Evolutionary conservation across 2,888 invertebrate genomes (phyloP).

Genomic region (Troides aeacus): DNA sequence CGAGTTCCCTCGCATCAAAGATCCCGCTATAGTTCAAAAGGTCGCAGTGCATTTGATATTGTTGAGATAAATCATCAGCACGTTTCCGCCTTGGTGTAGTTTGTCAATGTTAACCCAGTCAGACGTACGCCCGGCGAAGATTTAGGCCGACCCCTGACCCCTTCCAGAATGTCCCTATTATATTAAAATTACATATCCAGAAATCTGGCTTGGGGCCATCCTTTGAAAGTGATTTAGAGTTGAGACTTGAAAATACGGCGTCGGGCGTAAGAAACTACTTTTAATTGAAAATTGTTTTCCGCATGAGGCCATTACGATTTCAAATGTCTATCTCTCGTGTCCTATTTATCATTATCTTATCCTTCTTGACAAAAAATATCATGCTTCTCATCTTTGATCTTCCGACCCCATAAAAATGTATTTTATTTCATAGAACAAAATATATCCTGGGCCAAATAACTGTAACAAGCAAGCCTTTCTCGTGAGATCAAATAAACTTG

Average conservation of each 20-base stretch:
- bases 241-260: slow-evolving; percentile 30
- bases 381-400: too few relatives aligned
- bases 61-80: slow-evolving; percentile 39
- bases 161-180: slow-evolving; percentile 32
- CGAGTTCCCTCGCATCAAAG: not conserved
- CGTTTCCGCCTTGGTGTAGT: slow-evolving; percentile 35
- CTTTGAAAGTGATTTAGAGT: slow-evolving; percentile 39
- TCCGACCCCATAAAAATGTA: too few relatives aligned
- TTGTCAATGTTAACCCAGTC: slow-evolving; percentile 35
- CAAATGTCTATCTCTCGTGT: too few relatives aligned
- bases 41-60: slow-evolving; percentile 30
- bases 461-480: too few relatives aligned
- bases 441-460: too few relatives aligned
- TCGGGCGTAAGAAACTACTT: not conserved
- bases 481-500: too few relatives aligned
- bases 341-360: too few relatives aligned
- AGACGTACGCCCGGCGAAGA: slow-evolving; percentile 28
- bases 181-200: slow-evolving; percentile 42
- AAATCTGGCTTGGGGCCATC: slow-evolving; percentile 31
- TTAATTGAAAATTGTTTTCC: too few relatives aligned
- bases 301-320: too few relatives aligned
- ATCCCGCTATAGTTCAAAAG: slow-evolving; percentile 1
- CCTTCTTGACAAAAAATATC: too few relatives aligned
- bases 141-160: slow-evolving; percentile 28
- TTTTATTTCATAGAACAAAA: too few relatives aligned